Percentiles rank a stretch among this genome's conserved stretches.
Conservation (phyloP, 2,888 invertebrate genomes). For the Dryadula phaetusa region DNA sequence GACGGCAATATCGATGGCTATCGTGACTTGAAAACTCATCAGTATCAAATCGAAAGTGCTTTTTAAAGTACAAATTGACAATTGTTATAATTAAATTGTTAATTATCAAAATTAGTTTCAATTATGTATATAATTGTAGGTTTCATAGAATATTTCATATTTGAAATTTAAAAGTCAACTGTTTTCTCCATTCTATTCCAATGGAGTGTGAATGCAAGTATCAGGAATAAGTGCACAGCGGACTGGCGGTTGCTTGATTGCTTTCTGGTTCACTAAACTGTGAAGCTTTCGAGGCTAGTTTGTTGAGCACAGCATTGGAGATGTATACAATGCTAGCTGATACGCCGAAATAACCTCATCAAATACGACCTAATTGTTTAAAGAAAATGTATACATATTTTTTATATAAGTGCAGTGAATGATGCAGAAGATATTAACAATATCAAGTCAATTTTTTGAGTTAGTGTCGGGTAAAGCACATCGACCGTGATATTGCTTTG, state of each 20-base stretch:
- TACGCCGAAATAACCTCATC: neutral
- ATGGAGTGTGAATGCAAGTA: slow-evolving; percentile 10
- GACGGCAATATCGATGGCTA: slow-evolving; percentile 52
- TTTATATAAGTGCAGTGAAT: too few species aligned
- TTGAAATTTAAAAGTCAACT: neutral
- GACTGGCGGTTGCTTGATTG: slow-evolving; percentile 19
- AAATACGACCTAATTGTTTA: neutral
- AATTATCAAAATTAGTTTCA: neutral
- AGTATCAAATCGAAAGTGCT: slow-evolving; percentile 57
- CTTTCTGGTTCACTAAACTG: slow-evolving; percentile 26
- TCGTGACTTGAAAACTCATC: slow-evolving; percentile 58
- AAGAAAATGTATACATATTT: too few species aligned
- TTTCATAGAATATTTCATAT: neutral
- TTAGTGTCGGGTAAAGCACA: neutral
- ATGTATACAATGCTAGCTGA: neutral
- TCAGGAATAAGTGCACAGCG: slow-evolving; percentile 15
- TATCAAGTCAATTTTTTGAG: neutral
- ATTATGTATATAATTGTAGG: neutral
- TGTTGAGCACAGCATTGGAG: slow-evolving; percentile 3
- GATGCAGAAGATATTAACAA: neutral
- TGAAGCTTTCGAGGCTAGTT: slow-evolving; percentile 12
- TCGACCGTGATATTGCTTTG: too few species aligned
- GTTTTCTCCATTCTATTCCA: slow-evolving; percentile 1
- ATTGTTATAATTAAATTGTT: slow-evolving; percentile 9
- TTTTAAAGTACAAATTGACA: neutral